These are phyloP conservation scores for Drosophila teissieri DNA, from an alignment of 1,140 invertebrate species.

Conservation along the genomic window DNA sequence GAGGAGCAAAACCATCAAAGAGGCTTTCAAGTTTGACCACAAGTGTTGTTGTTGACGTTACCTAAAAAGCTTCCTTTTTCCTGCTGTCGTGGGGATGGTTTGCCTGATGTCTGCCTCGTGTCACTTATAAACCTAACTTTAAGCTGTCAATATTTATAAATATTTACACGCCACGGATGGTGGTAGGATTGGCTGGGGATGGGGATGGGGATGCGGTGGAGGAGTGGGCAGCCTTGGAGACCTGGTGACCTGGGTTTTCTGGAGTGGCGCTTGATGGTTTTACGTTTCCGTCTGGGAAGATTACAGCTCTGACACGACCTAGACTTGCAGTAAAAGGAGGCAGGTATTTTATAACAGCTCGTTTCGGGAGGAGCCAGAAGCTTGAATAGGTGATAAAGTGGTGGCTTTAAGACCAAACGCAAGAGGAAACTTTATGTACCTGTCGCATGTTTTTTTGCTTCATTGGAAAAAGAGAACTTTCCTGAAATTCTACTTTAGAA, in stretches of 20 bases:
- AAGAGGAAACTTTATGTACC: no score
- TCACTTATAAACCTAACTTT: conserved; percentile 81
- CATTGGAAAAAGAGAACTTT: no score
- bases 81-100: conserved; percentile 8
- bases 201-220: neutral
- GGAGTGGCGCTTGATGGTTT: conserved; percentile 24
- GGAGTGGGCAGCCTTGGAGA: conserved; percentile 13
- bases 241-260: conserved; percentile 3
- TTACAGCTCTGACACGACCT: conserved; percentile 26
- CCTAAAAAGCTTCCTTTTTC: conserved; percentile 69
- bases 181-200: conserved; percentile 10
- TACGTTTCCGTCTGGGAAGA: conserved; percentile 3
- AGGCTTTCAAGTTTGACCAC: conserved; percentile 80
- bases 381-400: neutral
- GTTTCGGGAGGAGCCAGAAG: neutral
- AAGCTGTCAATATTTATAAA: conserved; percentile 83
- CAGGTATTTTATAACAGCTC: conserved; percentile 1
- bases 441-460: no score
- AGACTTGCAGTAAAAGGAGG: neutral
- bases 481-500: no score
- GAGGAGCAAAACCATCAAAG: conserved; percentile 65
- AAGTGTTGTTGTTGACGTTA: conserved; percentile 64
- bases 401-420: neutral
- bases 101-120: conserved; percentile 56
- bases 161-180: conserved; percentile 67